These are phyloP conservation scores for Cisticola juncidis DNA, from an alignment of 2,113 vertebrate species.

Conservation along the genomic window DNA sequence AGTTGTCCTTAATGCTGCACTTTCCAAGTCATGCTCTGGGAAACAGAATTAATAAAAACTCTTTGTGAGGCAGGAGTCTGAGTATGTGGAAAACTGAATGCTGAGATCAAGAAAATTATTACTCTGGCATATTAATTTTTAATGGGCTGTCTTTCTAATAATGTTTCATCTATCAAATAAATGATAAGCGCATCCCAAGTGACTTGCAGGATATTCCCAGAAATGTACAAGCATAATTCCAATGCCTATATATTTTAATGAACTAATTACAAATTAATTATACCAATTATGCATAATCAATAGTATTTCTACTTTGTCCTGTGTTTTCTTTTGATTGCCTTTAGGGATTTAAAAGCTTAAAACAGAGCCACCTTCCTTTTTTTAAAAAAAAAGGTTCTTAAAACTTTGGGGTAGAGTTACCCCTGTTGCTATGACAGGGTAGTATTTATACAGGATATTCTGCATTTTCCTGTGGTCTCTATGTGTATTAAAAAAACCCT, in stretches of 20 bases:
- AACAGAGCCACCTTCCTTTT: neutral
- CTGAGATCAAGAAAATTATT: slow-evolving; percentile 57
- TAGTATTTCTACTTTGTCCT: slow-evolving; percentile 49
- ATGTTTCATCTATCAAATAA: slow-evolving; percentile 64
- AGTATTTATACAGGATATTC: neutral
- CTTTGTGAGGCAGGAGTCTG: slow-evolving; percentile 18
- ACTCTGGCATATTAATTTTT: slow-evolving; percentile 60
- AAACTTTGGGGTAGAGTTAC: neutral
- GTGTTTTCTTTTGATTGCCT: slow-evolving; percentile 45
- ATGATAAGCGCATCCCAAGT: slow-evolving; percentile 59
- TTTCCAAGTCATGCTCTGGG: neutral
- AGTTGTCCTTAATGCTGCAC: neutral
- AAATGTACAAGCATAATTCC: slow-evolving; percentile 61
- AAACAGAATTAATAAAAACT: slow-evolving; percentile 11
- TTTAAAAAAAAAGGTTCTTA: neutral
- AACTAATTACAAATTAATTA: slow-evolving; percentile 72
- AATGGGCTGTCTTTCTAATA: slow-evolving; percentile 68
- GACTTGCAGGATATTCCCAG: slow-evolving; percentile 60
- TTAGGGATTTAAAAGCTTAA: slow-evolving; percentile 28
- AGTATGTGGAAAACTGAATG: neutral
- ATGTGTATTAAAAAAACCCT: fast-evolving
- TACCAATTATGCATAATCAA: slow-evolving; percentile 57
- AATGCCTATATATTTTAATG: slow-evolving; percentile 63
- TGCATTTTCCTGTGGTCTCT: neutral
- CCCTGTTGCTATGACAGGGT: neutral